These are phyloP conservation scores for Heptranchias perlo DNA, from an alignment of 2,113 vertebrate genomes.

Conservation along the genomic window DNA sequence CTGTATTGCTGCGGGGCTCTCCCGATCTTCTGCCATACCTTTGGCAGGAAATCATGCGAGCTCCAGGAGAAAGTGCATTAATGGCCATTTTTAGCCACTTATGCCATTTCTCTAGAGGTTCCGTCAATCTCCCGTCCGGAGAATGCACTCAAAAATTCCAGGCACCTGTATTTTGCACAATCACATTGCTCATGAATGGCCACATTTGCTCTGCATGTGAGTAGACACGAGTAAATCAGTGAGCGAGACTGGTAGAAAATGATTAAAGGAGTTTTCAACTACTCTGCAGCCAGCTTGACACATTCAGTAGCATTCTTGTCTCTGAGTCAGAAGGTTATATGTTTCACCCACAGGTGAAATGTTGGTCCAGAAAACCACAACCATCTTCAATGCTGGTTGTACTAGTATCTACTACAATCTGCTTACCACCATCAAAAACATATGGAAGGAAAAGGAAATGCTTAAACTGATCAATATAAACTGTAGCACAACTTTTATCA, in stretches of 20 bases:
- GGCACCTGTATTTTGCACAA: not conserved
- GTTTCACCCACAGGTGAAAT: not conserved
- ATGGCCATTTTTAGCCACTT: not conserved
- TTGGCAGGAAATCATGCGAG: not conserved
- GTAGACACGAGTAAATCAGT: not conserved
- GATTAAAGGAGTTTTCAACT: not conserved
- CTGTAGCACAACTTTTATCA: not conserved
- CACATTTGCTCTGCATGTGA: not conserved
- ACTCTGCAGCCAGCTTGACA: not conserved
- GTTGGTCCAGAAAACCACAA: not conserved
- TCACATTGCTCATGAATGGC: not conserved
- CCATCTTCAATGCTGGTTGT: not conserved
- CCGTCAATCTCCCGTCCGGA: not conserved
- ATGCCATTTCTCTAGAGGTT: not conserved
- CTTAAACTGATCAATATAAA: not conserved
- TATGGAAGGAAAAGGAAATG: not conserved
- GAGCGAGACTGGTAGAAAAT: not conserved
- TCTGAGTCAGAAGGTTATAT: not conserved
- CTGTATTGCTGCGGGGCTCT: not conserved
- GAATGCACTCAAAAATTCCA: not conserved
- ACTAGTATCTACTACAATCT: not conserved
- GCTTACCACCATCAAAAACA: not conserved
- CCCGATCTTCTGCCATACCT: not conserved
- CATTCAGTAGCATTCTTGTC: not conserved
- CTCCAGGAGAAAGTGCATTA: not conserved